Conservation (phyloP, 2,888 invertebrate species). For the Himalopsyche anomala region DNA sequence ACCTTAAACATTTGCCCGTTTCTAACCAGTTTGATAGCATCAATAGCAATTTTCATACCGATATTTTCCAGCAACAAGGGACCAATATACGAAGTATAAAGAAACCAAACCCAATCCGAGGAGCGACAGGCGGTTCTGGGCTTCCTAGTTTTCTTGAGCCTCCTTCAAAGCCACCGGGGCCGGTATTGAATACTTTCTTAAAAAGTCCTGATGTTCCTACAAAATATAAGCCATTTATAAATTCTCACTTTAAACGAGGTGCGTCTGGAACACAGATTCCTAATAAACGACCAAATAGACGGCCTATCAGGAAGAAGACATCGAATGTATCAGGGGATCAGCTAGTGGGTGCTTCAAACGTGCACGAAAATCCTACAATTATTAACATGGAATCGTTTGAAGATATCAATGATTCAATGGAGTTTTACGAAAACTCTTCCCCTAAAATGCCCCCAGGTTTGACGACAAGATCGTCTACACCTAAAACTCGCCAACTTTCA, state of each 20-base stretch:
- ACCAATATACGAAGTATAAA: constrained; percentile 70
- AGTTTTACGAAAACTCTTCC: constrained; percentile 56
- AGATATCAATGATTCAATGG: constrained; percentile 68
- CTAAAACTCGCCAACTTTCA: constrained; percentile 9
- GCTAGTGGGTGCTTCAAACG: constrained; percentile 72
- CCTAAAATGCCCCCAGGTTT: constrained; percentile 36
- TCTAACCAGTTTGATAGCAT: constrained; percentile 58
- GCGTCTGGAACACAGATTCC: constrained; percentile 64
- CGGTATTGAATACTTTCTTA: constrained; percentile 42
- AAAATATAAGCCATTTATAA: constrained; percentile 70
- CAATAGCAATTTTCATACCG: constrained; percentile 59
- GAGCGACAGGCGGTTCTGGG: constrained; percentile 68
- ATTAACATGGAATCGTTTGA: constrained; percentile 71
- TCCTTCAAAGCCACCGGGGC: constrained; percentile 72
- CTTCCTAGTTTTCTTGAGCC: constrained; percentile 76
- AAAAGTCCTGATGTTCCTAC: constrained; percentile 67
- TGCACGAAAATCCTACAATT: constrained; percentile 70
- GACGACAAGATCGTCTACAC: constrained; percentile 45
- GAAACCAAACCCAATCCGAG: constrained; percentile 69
- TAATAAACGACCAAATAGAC: constrained; percentile 70
- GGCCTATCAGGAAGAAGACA: constrained; percentile 73
- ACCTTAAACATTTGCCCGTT: constrained; percentile 56
- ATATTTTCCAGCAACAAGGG: constrained; percentile 61
- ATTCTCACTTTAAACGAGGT: constrained; percentile 72
- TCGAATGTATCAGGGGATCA: constrained; percentile 72